phyloP scores from a whole-genome alignment of 1,140 invertebrate species.

The honey bee (Apis mellifera) region Amel_HAv3.1 CM009940.2:12208001-12208500 shows the following conservation, averaged over 20 bases:
- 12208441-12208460: conserved; percentile 66
- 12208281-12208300: conserved; percentile 1
- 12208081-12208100: background rate
- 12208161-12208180: no score
- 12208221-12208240: no score
- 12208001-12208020: conserved; percentile 31
- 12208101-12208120: no score
- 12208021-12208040: conserved; percentile 31
- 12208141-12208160: no score
- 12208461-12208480: conserved; percentile 73
- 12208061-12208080: conserved; percentile 20
- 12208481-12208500: conserved; percentile 73
- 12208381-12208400: conserved; percentile 39
- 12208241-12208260: conserved; percentile 3
- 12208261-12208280: background rate
- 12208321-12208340: conserved; percentile 59
- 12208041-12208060: conserved; percentile 22
- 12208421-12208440: background rate
- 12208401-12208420: conserved; percentile 4
- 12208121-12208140: no score
- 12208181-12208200: no score
- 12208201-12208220: no score
- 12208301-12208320: conserved; percentile 2
- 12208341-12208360: conserved; percentile 70
- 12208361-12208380: conserved; percentile 67